Percentiles rank a stretch among this genome's conserved stretches.
Evolutionary conservation across 1,140 invertebrate species (phyloP).

Genomic region (Leptestheria dahalacensis): DNA sequence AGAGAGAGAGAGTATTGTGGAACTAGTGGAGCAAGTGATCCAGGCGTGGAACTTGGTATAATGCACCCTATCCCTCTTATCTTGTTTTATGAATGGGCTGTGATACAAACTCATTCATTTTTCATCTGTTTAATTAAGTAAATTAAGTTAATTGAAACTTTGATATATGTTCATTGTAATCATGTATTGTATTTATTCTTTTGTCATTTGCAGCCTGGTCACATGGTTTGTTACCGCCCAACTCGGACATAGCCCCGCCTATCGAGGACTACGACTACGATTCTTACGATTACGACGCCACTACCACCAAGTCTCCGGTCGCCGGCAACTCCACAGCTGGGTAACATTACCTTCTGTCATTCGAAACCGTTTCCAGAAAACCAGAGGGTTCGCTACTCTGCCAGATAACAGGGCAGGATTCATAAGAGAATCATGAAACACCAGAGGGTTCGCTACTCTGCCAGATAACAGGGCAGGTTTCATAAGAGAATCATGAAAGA

Average conservation of each 20-base stretch:
- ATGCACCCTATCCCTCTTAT: no score
- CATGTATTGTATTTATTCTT: not conserved
- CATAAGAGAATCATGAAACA: no score
- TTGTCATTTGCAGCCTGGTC: conserved; percentile 6
- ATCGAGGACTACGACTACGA: conserved; percentile 16
- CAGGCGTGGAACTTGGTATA: no score
- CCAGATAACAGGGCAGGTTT: no score
- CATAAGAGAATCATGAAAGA: no score
- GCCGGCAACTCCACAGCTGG: not conserved
- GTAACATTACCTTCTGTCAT: not conserved
- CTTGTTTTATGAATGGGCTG: no score
- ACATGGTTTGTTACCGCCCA: conserved; percentile 10
- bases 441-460: no score
- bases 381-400: no score
- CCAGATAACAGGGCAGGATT: no score
- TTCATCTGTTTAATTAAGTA: not conserved
- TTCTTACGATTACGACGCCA: conserved; percentile 10
- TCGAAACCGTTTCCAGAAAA: not conserved
- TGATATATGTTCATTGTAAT: not conserved
- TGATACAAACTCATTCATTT: not conserved
- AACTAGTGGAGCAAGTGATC: no score
- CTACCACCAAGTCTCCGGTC: not conserved
- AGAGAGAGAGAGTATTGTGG: no score
- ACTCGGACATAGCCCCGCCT: conserved; percentile 8
- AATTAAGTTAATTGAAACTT: not conserved